phyloP scores from a whole-genome alignment of 2,888 invertebrate species.

The Drosophila cracens region DNA sequence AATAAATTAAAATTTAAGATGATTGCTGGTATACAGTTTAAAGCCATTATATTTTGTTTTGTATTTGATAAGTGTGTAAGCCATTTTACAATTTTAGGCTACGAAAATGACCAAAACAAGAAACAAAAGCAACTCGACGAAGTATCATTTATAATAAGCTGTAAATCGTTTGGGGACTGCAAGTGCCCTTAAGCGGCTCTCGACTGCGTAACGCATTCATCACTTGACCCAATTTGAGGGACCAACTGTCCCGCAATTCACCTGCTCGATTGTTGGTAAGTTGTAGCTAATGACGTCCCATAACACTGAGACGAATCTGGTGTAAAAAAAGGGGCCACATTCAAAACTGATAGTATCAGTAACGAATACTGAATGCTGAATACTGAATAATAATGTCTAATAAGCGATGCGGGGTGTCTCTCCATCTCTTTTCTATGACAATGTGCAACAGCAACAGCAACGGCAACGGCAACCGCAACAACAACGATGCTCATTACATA shows the following conservation, averaged over 20 bases:
- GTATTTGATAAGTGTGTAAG: neutral
- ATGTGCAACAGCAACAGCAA: constrained; percentile 16
- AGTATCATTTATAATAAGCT: constrained; percentile 5
- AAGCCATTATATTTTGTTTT: neutral
- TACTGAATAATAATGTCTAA: constrained; percentile 69
- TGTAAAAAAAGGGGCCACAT: constrained; percentile 21
- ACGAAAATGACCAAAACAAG: neutral
- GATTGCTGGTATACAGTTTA: neutral
- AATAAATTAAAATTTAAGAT: neutral
- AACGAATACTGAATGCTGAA: constrained; percentile 53
- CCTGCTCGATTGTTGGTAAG: constrained; percentile 48
- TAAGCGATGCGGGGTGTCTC: constrained; percentile 36
- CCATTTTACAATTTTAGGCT: neutral
- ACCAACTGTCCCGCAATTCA: constrained; percentile 22
- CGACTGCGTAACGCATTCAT: constrained; percentile 42
- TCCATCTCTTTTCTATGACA: constrained; percentile 3
- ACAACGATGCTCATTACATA: constrained; percentile 64
- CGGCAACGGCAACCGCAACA: constrained; percentile 2
- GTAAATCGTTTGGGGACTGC: constrained; percentile 7
- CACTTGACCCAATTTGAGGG: constrained; percentile 48
- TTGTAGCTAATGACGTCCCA: constrained; percentile 44
- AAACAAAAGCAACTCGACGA: neutral
- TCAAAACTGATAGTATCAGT: constrained; percentile 43
- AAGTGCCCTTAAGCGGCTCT: constrained; percentile 36
- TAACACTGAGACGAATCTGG: constrained; percentile 18